phyloP scores from a whole-genome alignment of 2,797 vertebrate genomes.

The Sternarchorhynchus goeldii region DNA sequence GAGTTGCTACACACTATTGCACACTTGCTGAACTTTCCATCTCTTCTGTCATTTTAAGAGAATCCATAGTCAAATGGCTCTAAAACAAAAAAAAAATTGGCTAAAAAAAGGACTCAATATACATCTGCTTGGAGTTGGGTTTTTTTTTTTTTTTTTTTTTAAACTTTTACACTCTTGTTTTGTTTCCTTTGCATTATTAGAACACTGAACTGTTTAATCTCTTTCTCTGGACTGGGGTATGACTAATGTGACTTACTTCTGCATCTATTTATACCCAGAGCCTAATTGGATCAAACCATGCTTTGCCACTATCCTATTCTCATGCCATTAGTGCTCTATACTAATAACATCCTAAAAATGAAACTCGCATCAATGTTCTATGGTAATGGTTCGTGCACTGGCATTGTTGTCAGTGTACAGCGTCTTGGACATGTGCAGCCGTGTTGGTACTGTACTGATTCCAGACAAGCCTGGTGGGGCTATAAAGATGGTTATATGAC shows the following conservation, averaged over 20 bases:
- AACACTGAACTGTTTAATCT: neutral
- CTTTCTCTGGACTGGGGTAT: neutral
- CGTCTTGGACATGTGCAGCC: too few species aligned
- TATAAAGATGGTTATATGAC: too few species aligned
- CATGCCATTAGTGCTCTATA: neutral
- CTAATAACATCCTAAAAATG: too few species aligned
- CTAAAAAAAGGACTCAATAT: too few species aligned
- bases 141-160: neutral
- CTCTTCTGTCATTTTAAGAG: too few species aligned
- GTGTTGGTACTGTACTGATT: too few species aligned
- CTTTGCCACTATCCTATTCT: neutral
- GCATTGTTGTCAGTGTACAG: too few species aligned
- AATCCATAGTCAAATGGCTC: too few species aligned
- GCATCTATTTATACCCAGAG: slow-evolving; percentile 8
- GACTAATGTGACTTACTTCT: slow-evolving; percentile 23
- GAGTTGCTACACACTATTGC: too few species aligned
- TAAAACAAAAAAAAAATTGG: too few species aligned
- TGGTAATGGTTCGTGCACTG: neutral
- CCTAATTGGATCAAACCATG: slow-evolving; percentile 15
- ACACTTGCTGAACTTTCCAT: too few species aligned
- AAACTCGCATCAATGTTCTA: neutral
- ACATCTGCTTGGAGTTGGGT: neutral
- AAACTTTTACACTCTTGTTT: neutral
- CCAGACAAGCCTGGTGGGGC: too few species aligned
- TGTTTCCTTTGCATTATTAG: neutral